These are phyloP conservation scores for Azemiops feae DNA, from an alignment of 2,113 vertebrate genomes.

Conservation along the genomic window DNA sequence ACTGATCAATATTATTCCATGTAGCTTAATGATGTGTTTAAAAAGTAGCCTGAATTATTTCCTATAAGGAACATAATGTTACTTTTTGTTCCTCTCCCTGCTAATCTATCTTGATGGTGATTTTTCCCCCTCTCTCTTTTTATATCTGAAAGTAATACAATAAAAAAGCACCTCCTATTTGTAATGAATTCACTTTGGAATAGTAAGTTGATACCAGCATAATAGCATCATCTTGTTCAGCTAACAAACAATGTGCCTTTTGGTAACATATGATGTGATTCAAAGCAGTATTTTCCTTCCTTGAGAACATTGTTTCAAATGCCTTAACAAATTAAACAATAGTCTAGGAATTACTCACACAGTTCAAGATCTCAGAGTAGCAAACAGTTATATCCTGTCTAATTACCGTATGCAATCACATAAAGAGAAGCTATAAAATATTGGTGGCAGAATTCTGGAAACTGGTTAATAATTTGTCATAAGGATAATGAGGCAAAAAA, in stretches of 20 bases:
- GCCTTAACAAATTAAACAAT: not conserved
- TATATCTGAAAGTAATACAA: not conserved
- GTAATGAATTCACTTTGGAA: not conserved
- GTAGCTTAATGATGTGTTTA: not conserved
- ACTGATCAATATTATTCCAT: not conserved
- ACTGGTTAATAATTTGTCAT: not conserved
- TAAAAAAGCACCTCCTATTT: not conserved
- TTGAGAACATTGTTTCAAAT: not conserved
- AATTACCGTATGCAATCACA: not conserved
- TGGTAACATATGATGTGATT: not conserved
- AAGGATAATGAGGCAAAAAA: not conserved
- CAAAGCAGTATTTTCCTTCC: not conserved
- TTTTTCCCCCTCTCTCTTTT: not conserved
- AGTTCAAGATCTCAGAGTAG: not conserved
- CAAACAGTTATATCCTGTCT: not conserved
- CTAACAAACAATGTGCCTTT: not conserved
- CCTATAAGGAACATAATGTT: not conserved
- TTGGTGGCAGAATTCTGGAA: not conserved
- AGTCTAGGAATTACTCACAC: not conserved
- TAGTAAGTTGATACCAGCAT: not conserved
- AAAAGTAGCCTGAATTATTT: not conserved
- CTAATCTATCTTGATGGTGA: not conserved
- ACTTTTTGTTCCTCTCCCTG: not conserved
- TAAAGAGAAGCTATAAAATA: not conserved
- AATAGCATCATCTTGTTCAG: not conserved